A percentile compares a stretch with the other conserved stretches of the same genome.
These are phyloP conservation scores for Nezara viridula DNA, from an alignment of 2,888 invertebrate species.

Conservation along the genomic window DNA sequence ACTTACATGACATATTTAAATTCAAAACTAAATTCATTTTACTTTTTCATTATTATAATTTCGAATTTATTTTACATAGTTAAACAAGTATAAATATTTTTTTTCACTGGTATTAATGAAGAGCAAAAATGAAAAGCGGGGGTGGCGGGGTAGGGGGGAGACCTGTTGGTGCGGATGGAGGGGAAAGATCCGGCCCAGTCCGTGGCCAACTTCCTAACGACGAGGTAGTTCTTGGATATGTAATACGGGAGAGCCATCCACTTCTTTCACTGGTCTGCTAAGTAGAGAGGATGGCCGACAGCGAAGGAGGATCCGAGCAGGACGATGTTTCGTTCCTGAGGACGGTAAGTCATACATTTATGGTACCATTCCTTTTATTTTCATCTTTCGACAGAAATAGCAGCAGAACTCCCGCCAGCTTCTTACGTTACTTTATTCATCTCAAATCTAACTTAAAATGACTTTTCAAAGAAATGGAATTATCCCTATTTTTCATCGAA, in stretches of 20 bases:
- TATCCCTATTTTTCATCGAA: too few species aligned
- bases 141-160: conserved; percentile 33
- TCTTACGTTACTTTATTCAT: neutral
- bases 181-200: conserved; percentile 47
- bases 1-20: too few species aligned
- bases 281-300: conserved; percentile 82
- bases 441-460: neutral
- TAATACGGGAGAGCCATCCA: conserved; percentile 7
- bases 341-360: conserved; percentile 81
- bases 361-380: neutral
- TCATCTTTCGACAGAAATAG: neutral
- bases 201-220: conserved; percentile 52
- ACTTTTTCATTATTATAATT: too few species aligned
- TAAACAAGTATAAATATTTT: neutral
- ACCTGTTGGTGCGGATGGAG: conserved; percentile 15
- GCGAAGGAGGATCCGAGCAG: conserved; percentile 97
- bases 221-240: conserved; percentile 37
- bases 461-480: neutral
- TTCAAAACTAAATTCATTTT: too few species aligned
- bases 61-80: neutral
- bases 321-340: conserved; percentile 99
- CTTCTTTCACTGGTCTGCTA: conserved; percentile 27
- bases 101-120: neutral
- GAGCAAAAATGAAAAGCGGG: neutral
- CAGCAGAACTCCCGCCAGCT: neutral